Conservation (phyloP, 2,888 invertebrate species). For the Cerastis leucographa region DNA sequence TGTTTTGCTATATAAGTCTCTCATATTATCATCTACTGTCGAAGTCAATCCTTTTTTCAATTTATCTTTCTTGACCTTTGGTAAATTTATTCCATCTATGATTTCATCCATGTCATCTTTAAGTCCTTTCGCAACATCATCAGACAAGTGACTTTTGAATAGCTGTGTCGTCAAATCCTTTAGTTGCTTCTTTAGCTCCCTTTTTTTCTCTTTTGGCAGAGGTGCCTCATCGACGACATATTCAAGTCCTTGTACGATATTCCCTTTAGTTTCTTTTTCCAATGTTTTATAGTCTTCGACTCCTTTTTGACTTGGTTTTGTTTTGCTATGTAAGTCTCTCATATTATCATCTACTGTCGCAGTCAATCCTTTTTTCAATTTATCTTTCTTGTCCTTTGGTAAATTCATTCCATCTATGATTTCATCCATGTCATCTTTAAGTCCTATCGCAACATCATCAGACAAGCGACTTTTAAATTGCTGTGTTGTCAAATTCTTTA, state of each 20-base stretch:
- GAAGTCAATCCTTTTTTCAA: neutral
- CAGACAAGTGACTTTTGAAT: neutral
- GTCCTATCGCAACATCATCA: neutral
- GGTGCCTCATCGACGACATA: neutral
- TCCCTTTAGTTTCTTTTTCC: neutral
- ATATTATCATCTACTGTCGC: slow-evolving; percentile 14
- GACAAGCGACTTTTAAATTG: neutral
- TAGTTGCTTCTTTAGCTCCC: neutral
- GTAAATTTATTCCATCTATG: neutral
- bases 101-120: slow-evolving; percentile 13
- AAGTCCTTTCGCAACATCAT: neutral
- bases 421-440: neutral
- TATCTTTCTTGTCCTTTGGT: slow-evolving; percentile 23
- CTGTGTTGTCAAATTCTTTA: neutral
- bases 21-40: neutral
- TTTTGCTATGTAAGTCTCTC: neutral
- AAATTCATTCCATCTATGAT: neutral
- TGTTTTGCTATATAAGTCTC: neutral
- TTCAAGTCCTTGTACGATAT: slow-evolving; percentile 3
- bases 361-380: slow-evolving; percentile 47
- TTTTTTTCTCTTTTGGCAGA: slow-evolving; percentile 10
- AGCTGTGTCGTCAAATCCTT: neutral
- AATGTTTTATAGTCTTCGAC: neutral
- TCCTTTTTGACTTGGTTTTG: neutral
- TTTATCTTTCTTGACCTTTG: neutral